phyloP scores from a whole-genome alignment of 2,888 invertebrate genomes.

The Xestia xanthographa region DNA sequence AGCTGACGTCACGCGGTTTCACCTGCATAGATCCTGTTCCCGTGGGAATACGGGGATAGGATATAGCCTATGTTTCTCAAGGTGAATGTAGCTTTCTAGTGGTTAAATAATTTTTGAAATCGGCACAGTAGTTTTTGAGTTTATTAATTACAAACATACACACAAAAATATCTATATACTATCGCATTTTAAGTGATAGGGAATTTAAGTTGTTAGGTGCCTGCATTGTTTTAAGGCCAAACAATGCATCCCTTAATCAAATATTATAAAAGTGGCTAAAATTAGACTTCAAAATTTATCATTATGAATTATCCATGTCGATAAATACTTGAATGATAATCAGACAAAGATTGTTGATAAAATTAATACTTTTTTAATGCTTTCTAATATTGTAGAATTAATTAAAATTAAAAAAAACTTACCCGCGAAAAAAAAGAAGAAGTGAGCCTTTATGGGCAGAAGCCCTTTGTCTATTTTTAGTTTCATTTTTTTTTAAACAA shows the following conservation, averaged over 20 bases:
- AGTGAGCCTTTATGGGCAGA: conserved; percentile 96
- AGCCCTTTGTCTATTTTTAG: conserved; percentile 92
- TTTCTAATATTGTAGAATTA: not conserved
- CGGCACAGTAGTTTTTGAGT: no score
- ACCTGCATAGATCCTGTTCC: no score
- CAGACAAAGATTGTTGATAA: not conserved
- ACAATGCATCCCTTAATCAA: not conserved
- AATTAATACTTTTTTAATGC: not conserved
- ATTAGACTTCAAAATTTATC: not conserved
- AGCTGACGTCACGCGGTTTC: no score
- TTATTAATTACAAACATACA: no score
- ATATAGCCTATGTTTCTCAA: no score
- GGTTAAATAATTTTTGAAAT: no score
- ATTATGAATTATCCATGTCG: not conserved
- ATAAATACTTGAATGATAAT: not conserved
- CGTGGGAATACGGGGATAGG: no score
- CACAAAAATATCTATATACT: no score
- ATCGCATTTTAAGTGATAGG: no score
- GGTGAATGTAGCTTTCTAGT: no score
- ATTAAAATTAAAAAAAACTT: conserved; percentile 75
- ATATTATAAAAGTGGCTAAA: not conserved
- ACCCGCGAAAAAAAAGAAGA: conserved; percentile 97
- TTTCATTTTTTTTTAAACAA: conserved; percentile 79
- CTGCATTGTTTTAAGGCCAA: not conserved
- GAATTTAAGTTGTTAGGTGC: not conserved